phyloP scores from a whole-genome alignment of 1,140 invertebrate species.

The Musca vetustissima region DNA sequence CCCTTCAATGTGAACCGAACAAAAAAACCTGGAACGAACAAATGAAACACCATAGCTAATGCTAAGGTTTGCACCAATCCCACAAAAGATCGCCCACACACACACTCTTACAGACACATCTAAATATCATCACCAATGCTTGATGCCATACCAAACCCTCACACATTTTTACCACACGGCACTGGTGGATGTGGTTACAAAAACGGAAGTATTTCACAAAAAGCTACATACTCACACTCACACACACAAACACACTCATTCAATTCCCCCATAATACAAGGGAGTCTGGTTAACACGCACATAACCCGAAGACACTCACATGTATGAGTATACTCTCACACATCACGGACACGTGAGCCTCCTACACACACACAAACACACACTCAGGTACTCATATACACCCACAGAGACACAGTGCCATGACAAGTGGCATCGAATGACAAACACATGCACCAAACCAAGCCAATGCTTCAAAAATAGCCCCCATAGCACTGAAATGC shows the following conservation, averaged over 20 bases:
- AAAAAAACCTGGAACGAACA: neutral
- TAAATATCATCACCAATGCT: neutral
- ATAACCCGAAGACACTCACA: too few species aligned
- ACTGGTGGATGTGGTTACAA: slow-evolving; percentile 13
- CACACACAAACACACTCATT: neutral
- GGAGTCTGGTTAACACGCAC: too few species aligned
- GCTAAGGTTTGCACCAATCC: neutral
- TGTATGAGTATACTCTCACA: too few species aligned
- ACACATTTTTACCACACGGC: slow-evolving; percentile 7
- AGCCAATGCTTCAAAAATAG: slow-evolving; percentile 9
- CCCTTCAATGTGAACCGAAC: neutral
- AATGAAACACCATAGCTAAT: neutral
- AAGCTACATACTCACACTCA: too few species aligned
- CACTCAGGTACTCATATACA: too few species aligned
- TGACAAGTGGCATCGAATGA: neutral
- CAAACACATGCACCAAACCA: neutral
- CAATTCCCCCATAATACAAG: too few species aligned
- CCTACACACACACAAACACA: neutral
- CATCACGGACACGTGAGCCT: too few species aligned
- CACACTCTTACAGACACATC: neutral
- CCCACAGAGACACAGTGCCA: neutral
- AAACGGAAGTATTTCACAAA: slow-evolving; percentile 19
- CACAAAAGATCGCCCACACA: neutral
- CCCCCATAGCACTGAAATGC: slow-evolving; percentile 10
- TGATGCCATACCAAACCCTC: neutral